Evolutionary conservation across 2,113 vertebrate species (phyloP).

Genomic region (Neofelis nebulosa): DNA sequence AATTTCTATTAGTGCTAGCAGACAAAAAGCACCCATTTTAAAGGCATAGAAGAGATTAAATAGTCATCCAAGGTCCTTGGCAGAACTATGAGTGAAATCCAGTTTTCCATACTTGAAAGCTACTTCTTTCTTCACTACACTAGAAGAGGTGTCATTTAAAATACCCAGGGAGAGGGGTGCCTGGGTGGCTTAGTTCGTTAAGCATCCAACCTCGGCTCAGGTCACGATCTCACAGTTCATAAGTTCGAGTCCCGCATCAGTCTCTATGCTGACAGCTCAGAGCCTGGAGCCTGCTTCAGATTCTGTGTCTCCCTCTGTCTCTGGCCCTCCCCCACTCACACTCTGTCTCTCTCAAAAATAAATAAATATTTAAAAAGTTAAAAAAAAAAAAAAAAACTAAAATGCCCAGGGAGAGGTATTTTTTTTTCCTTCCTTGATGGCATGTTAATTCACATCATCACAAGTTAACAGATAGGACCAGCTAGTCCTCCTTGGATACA

Average conservation of each 20-base stretch:
- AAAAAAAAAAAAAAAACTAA: no score
- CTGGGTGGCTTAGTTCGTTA: no score
- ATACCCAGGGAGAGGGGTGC: neutral
- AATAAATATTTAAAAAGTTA: no score
- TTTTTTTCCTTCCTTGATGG: neutral
- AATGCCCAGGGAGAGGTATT: neutral
- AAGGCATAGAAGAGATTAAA: neutral
- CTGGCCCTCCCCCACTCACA: no score
- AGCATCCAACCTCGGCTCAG: no score
- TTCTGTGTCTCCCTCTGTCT: no score
- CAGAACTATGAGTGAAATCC: neutral
- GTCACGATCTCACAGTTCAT: no score
- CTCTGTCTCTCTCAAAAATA: no score
- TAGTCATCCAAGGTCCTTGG: neutral
- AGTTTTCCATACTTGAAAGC: neutral
- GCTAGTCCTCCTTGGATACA: neutral
- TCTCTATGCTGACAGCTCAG: no score
- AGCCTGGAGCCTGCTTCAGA: no score
- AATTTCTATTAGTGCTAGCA: neutral
- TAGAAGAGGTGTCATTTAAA: neutral
- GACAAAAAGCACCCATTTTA: neutral
- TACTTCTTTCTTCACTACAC: no score
- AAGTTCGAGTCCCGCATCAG: no score
- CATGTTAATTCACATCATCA: neutral
- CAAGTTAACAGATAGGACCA: neutral